A percentile compares a stretch with the other conserved stretches of the same genome.
phyloP scores from a whole-genome alignment of 2,797 vertebrate species.

The Myotis myotis region DNA sequence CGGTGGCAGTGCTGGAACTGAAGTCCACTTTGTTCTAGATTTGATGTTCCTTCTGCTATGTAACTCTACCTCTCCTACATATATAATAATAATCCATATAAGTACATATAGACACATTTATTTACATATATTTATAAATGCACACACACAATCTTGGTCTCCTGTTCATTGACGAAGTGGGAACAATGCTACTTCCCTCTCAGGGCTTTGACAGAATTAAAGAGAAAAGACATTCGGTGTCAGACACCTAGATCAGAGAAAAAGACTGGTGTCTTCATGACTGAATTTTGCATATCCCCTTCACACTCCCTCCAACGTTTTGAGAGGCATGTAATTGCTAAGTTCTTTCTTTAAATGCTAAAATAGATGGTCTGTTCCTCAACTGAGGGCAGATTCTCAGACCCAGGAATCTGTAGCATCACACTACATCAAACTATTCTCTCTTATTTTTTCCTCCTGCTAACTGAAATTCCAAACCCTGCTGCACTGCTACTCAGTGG shows the following conservation, averaged over 20 bases:
- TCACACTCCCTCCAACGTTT: neutral
- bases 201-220: neutral
- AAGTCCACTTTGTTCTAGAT: neutral
- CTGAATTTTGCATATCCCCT: neutral
- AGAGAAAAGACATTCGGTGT: neutral
- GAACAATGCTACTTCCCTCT: neutral
- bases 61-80: neutral
- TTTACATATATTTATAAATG: neutral
- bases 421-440: neutral
- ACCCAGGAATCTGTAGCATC: neutral
- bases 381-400: neutral
- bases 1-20: neutral
- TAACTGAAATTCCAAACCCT: conserved; percentile 31
- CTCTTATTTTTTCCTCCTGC: neutral
- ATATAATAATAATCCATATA: neutral
- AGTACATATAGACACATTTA: neutral
- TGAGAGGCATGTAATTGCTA: neutral
- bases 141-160: neutral
- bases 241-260: neutral
- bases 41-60: neutral
- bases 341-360: neutral
- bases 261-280: neutral
- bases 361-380: neutral
- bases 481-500: neutral
- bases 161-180: neutral